Percentiles rank a stretch among this genome's conserved stretches.
Conservation (phyloP, 2,888 invertebrate genomes). For the Troilus luridus region DNA sequence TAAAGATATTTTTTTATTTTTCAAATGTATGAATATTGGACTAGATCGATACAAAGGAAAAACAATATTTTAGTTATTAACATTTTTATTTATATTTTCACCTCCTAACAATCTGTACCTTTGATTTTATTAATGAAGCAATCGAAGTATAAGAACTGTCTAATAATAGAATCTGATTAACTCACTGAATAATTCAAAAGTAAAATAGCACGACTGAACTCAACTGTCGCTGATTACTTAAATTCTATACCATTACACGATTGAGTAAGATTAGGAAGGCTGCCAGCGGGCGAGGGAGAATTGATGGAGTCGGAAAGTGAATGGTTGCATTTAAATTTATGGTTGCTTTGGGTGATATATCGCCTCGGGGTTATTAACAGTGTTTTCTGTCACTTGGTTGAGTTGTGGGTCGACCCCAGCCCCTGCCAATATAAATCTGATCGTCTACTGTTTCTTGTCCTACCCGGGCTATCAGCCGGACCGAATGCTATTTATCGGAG, state of each 20-base stretch:
- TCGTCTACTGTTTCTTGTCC: conserved; percentile 3
- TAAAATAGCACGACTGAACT: neutral
- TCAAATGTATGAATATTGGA: too few species aligned
- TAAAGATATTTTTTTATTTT: too few species aligned
- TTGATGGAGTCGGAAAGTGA: conserved; percentile 43
- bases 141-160: too few species aligned
- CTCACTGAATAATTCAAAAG: neutral
- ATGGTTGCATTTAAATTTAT: conserved; percentile 44
- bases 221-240: neutral
- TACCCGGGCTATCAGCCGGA: neutral
- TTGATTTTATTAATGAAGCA: too few species aligned
- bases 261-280: conserved; percentile 11
- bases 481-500: neutral
- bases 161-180: neutral
- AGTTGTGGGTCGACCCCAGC: neutral
- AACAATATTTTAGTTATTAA: too few species aligned
- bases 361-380: neutral
- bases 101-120: too few species aligned
- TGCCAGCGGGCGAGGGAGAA: neutral
- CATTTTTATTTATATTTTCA: too few species aligned
- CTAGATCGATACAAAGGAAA: too few species aligned
- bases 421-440: conserved; percentile 29
- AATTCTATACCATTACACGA: neutral
- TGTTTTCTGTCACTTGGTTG: conserved; percentile 20
- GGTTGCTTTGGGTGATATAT: neutral